Base-by-base conservation (phyloP, 1,140 invertebrate genomes). In the Sesamia nonagrioides region DNA sequence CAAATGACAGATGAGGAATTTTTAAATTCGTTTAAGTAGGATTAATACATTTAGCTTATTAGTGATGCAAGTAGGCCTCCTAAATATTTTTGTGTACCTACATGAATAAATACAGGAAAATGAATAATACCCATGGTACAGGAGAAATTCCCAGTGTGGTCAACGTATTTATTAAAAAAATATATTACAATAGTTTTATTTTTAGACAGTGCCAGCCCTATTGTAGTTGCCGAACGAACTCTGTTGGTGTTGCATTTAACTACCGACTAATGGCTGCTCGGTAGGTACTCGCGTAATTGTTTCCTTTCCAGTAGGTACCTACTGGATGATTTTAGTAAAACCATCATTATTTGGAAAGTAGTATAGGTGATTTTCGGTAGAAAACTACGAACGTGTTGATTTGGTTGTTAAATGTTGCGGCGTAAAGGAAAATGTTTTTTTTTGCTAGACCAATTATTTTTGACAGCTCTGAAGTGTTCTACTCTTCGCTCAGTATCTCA, bases 211-310 rank as follows among this genome's bases (percentile, higher is more conserved):
- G 60, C 15, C 60, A 63, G 8, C 60, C 60, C 60, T 63, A 61
- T 13, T 8, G 7, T 4, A 7, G 60, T n/a, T 42, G 33, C 60
- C 37, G 27, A 58, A 58, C 21, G 56, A 11, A 7, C 21, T 5
- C n/a, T 13, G n/a, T 63, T 11, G 37, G 35, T 6, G 17, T 15
- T 63, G 37, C 35, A 37, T 18, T n/a, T 63, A 63, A 63, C 60
- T 40, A 40, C 35, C 60, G 35, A 11, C 60, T 63, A 63, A 63
- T 63, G 60, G 60, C 6, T 8, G 60, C 35, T 17, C n/a, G 35
- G 60, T 63, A 63, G 60, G 60, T 63, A 63, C 60, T 40, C 17
- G 15, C 60, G n/a, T 63, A 63, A 63, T 63, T 42, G 60, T 42
- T 63, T 63, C 60, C 60, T 63, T 40, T 40, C n/a, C 60, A 40